Base-by-base conservation (phyloP, 2,113 vertebrate genomes). In the Ibidorhyncha struthersii region DNA sequence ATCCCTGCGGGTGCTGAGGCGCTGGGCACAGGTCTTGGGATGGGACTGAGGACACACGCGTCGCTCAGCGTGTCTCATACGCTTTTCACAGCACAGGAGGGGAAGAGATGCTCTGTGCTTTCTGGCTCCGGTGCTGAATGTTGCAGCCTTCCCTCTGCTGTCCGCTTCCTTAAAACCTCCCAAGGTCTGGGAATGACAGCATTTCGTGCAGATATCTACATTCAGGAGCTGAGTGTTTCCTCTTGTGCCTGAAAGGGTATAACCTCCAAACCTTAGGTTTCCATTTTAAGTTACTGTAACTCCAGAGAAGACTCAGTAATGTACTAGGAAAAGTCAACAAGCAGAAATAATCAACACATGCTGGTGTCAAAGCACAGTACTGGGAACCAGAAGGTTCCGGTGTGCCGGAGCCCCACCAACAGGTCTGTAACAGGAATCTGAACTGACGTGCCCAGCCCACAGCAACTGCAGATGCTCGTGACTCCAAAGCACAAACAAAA, bases 11-110 rank as follows among this genome's bases (percentile, higher is more conserved):
- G 40, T n/a, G 38, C 79, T 67, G 56, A 34, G 55, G 17, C 2
- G 0, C 43, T 13, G 9, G 55, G 78, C 66, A 38, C 32, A 13
- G 56, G 14, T 34, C 22, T 85, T 0, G 0, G 62, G 27, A 4
- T 18, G 47, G 67, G 43, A 25, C 59, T 27, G 67, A 47, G 67
- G 52, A 47, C 40, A 2, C 43, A 4, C 0, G 0, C 2, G 1
- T 32, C 55, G 43, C 62, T 65, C 72, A 65, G 58, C 8, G 4
- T 4, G 6, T 34, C 59, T 59, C n/a, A 8, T 13, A 19, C 27
- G 22, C 27, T 2, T 61, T 62, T 58, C 50, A 17, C 13, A 34
- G 49, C 53, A 49, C 1, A 7, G 58, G 29, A 66, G 9, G 21
- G 55, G 49, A 43, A 73, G 50, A 65, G 61, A n/a, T 43, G 56